Base-by-base conservation (phyloP, 1,140 invertebrate genomes). In the Aporrectodea caliginosa region DNA sequence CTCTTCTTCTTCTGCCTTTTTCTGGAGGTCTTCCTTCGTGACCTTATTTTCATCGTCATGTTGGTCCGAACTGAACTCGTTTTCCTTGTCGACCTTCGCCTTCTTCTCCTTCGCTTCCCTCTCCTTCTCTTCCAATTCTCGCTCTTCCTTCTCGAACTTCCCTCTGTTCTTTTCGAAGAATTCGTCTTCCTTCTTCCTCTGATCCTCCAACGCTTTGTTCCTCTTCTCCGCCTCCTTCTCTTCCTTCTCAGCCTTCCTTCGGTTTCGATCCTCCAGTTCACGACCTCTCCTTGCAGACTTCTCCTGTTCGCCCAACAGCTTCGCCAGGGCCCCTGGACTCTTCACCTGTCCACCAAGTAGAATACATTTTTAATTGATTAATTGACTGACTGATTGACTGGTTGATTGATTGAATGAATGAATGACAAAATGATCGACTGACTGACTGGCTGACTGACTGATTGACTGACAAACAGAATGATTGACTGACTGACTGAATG, bases 101-200 rank as follows among this genome's bases (percentile, higher is more conserved):
- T 58, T 58, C 22, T 58, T 22, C 43, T 58, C 22, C 43, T 58
- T 58, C 43, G 43, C 32, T 27, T 68, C 58, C 16, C 43, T 31
- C 58, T 77, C 75, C n/a, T 31, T 30, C 30, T 77, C 43, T 58
- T 77, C 34, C 14, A n/a, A 27, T 12, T 69, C 68, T 35, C 14
- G 14, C 43, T 77, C 75, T 31, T 43, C 75, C 58, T 69, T 32
- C 16, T 77, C 75, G 35, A 58, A 77, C 35, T 70, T n/a, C 1
- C 27, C 58, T 70, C 75, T 77, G 29, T 69, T 77, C 58, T n/a
- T 58, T 27, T 68, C 58, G 75, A 77, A 77, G 16, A 43, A 34
- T 43, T 43, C 12, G 33, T 35, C 75, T 29, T 69, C 68, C 27
- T 43, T 43, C 75, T 69, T 16, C 16, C 1, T 31, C 27, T 30